Evolutionary conservation across 2,797 vertebrate species (phyloP), one percentile per base, ranked within the genome.

Genomic region (Phylloscopus collybita): DNA sequence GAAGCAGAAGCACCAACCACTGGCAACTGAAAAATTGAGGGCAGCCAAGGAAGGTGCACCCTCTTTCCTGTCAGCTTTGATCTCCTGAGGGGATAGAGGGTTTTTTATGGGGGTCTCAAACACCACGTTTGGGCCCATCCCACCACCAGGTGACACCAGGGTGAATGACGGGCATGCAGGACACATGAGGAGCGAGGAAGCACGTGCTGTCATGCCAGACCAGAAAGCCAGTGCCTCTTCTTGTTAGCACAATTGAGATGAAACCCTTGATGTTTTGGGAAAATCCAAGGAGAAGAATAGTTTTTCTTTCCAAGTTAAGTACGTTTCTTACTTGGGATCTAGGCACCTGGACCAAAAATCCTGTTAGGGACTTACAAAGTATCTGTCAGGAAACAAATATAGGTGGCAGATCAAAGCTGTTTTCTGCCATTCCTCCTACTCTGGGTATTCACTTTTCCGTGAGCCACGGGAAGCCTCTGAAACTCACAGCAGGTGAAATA

Each of bases 161-260:
- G n/a, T 2, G 1, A 69, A 17, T 2, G 29, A 70, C 8, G 67
- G 34, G 16, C 47, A 44, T 3, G 2, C 3, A 6, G 44, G 27
- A 72, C 45, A 26, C 1, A 0, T 0, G 0, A 80, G 36, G 27
- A 82, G 20, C 16, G 19, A 42, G 49, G 47, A 14, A 56, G 49
- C 44, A 45, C 0, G 0, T 3, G 10, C n/a, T 65, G 44, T 20
- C 6, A 2, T 10, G 4, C 32, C 49, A 56, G 51, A n/a, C 8
- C 44, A 47, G 22, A 57, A 62, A 88, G 11, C 12, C 40, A 59
- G 8, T 7, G 20, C 50, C 34, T 80, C 36, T 40, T 38, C 56
- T 15, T 2, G 1, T 51, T n/a, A 27, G 10, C 15, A 42, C 0
- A 0, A 13, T 38, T 62, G 27, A 59, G 16, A 57, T 13, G 12